Evolutionary conservation across 2,797 vertebrate genomes (phyloP), one percentile per base, ranked within the genome.

Genomic region (Gadopsis bispinosus): DNA sequence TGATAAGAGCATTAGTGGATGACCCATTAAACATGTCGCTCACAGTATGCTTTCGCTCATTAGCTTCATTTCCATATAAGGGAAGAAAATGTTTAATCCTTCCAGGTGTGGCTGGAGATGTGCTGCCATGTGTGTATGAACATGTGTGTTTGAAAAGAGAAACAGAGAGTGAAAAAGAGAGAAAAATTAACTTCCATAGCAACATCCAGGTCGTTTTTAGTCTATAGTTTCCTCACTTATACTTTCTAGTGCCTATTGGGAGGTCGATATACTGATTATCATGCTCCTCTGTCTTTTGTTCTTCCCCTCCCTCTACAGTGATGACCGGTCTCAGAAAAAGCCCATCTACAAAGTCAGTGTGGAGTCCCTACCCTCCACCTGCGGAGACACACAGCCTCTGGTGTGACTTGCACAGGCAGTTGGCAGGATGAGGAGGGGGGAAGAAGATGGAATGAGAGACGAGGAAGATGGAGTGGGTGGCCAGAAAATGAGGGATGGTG

Each of bases 271-370:
- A 69, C 77, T 75, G 81, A 84, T 88, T 90, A 93, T 91, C 73
- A 81, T 54, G 73, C 75, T 77, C 73, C 74, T 90, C 75, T 78
- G 68, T 90, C 81, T 89, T 79, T 77, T 35, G 31, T 62, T 68
- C 69, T 71, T 55, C 73, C 60, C 37, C 47, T 82, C 84, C 89
- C 73, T 89, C 73, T 54, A 22, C 89, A 97, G 96, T 72, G 95
- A 96, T 85, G 96, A 96, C 83, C 92, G 63, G 11, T 96, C 94
- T 67, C 95, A 95, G 94, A 96, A 94, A 75, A 96, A 95, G 78
- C 96, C 96, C 20, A 96, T 97, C 92, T 97, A 96, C 93, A 95
- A 83, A 87, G 79, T 64, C 82, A 96, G 96, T 51, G 81, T 79
- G 45, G 95, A 96, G 84, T 95, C 95, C 31, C 85, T 96, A 54